Percentiles rank a stretch among this genome's conserved stretches.
phyloP scores from a whole-genome alignment of 2,797 vertebrate genomes.

The Muscicapa comitata region DNA sequence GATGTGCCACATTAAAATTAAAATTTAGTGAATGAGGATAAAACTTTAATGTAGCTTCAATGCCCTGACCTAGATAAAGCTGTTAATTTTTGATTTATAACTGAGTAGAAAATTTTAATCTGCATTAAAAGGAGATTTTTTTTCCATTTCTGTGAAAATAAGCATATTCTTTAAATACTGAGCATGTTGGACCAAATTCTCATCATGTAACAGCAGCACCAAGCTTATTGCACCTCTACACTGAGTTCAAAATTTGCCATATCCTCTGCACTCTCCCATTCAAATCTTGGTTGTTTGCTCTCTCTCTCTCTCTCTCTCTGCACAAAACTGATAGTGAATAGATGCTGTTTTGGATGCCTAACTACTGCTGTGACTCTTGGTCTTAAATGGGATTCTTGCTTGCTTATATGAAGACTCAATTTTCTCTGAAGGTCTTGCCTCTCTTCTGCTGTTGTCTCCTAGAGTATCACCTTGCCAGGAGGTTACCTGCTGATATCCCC shows the following conservation, averaged over 20 bases:
- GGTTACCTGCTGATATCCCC: not conserved
- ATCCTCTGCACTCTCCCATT: not conserved
- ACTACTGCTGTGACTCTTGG: not conserved
- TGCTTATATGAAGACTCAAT: not conserved
- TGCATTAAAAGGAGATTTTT: not conserved
- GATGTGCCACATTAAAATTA: conserved; percentile 47
- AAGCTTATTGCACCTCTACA: not conserved
- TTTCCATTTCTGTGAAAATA: not conserved
- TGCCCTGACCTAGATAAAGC: conserved; percentile 56
- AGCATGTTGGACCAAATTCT: not conserved
- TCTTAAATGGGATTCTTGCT: not conserved
- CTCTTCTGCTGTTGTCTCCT: not conserved
- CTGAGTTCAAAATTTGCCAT: not conserved
- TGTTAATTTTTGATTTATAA: conserved; percentile 64
- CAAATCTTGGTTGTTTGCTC: not conserved
- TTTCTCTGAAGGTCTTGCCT: not conserved
- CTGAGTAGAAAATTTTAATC: conserved; percentile 13
- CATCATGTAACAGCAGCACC: fast-evolving
- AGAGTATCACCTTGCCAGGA: not conserved
- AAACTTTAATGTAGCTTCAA: conserved; percentile 56
- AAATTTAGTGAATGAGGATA: conserved; percentile 39
- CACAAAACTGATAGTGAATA: not conserved
- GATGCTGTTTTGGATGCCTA: not conserved
- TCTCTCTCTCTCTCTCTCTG: not conserved
- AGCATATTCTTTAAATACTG: not conserved